Percentiles rank a stretch among this genome's conserved stretches.
phyloP scores from a whole-genome alignment of 2,113 vertebrate species.

The Misgurnus mizolepis region DNA sequence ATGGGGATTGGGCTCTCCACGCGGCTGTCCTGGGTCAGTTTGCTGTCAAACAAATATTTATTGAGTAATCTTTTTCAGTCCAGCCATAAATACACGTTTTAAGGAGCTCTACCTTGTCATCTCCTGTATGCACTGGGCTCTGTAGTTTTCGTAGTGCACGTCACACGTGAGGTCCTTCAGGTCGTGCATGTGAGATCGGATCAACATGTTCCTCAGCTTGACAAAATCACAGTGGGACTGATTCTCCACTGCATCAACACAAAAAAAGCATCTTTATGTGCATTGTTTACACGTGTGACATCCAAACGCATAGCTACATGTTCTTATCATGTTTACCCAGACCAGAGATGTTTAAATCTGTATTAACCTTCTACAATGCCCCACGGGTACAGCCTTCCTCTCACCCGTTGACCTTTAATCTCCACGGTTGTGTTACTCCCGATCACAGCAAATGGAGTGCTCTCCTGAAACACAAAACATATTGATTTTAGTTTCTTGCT shows the following conservation, averaged over 20 bases:
- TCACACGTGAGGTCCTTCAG: conserved; percentile 73
- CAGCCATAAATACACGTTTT: not conserved
- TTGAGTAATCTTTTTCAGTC: not conserved
- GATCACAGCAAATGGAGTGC: conserved; percentile 72
- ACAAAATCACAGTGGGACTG: conserved; percentile 73
- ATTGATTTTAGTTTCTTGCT: not conserved
- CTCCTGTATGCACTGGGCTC: conserved; percentile 69
- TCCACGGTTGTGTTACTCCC: conserved; percentile 73
- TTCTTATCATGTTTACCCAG: not conserved
- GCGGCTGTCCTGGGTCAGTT: conserved; percentile 86
- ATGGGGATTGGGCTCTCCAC: conserved; percentile 90
- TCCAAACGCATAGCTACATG: too few species aligned
- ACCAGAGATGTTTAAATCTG: not conserved
- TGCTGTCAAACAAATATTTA: conserved; percentile 68
- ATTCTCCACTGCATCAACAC: conserved; percentile 67
- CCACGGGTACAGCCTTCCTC: conserved; percentile 73
- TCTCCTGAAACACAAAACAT: conserved; percentile 60
- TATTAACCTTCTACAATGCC: conserved; percentile 71
- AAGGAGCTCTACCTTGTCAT: conserved; percentile 63
- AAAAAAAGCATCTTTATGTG: not conserved
- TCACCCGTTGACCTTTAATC: conserved; percentile 66
- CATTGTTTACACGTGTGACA: not conserved
- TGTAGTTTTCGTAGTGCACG: conserved; percentile 73
- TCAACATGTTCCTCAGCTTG: conserved; percentile 72
- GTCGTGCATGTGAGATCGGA: conserved; percentile 74